Evolutionary conservation across 37 sponge, comb jelly and placozoan species (phyloP).

Genomic region (Beroe ovata): DNA sequence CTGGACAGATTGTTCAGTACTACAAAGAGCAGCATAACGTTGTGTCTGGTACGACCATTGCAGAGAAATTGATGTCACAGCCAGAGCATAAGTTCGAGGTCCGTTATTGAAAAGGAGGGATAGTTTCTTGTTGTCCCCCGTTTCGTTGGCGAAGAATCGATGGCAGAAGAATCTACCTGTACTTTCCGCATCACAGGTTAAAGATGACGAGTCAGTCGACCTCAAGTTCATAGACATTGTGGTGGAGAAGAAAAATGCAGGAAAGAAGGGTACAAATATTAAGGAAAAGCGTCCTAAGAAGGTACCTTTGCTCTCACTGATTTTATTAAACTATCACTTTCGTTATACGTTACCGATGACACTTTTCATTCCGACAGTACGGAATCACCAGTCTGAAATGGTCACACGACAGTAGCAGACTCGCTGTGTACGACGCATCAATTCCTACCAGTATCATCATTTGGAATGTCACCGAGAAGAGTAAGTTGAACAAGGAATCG

Average conservation of each 20-base stretch:
- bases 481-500: conserved; percentile 35
- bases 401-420: conserved; percentile 26
- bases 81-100: conserved; percentile 65
- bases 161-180: too few species aligned
- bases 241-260: conserved; percentile 11
- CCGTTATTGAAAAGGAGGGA: too few species aligned
- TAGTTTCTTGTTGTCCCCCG: too few species aligned
- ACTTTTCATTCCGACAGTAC: too few species aligned
- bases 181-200: too few species aligned
- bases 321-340: too few species aligned
- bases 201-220: background rate
- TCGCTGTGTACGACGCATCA: conserved; percentile 42
- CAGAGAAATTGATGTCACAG: conserved; percentile 20
- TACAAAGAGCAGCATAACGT: background rate
- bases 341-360: too few species aligned
- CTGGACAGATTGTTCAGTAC: conserved; percentile 15
- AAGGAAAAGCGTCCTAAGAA: conserved; percentile 43
- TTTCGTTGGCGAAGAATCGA: too few species aligned
- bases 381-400: conserved; percentile 36
- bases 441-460: background rate
- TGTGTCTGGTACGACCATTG: background rate
- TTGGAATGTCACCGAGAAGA: conserved; percentile 36
- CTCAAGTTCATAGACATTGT: conserved; percentile 46
- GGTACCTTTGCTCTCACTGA: background rate
- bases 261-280: background rate